Base-by-base conservation (phyloP, 2,113 vertebrate genomes). In the Oxyruncus cristatus region DNA sequence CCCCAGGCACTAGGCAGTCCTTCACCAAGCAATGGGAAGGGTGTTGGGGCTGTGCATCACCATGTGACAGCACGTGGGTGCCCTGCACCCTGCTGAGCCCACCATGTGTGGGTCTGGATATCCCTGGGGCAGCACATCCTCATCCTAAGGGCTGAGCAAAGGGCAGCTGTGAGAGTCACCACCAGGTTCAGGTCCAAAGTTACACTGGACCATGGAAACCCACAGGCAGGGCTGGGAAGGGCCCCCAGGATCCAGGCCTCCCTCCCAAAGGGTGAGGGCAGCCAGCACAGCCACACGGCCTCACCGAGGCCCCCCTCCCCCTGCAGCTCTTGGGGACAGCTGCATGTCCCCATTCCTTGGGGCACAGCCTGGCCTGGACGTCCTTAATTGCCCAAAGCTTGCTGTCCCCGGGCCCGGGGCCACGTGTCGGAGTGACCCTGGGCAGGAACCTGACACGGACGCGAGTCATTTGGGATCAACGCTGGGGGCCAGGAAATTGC, bases 401-500 rank as follows among this genome's bases (percentile, higher is more conserved):
- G 19, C 21, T 27, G n/a, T 97, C 68, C 63, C 44, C 13, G 16
- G 71, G 63, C 92, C 90, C 10, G 14, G 72, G 95, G 93, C 96
- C 93, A 95, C 95, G 95, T 95, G 91, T 87, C 71, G 0, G 84
- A 83, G 88, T 85, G 83, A 91, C 73, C 53, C 16, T 0, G 56
- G 74, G 88, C 91, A 82, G 86, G 88, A 97, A 76, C 95, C 92
- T 68, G 94, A 92, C 95, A 74, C 47, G 46, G 97, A 77, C 92
- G 0, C 96, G 18, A 98, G 98, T 98, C 98, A 98, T 94, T 98
- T 95, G 94, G 97, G 98, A 98, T 99, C 98, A 99, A 98, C 85
- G 98, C 96, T 66, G 96, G 98, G 88, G 96, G 98, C 96, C 98
- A 99, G 99, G 99, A 99, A 99, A 99, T 99, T 98, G 97, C 92